These are phyloP conservation scores for Agelastica alni DNA, from an alignment of 2,888 invertebrate species.

Conservation along the genomic window DNA sequence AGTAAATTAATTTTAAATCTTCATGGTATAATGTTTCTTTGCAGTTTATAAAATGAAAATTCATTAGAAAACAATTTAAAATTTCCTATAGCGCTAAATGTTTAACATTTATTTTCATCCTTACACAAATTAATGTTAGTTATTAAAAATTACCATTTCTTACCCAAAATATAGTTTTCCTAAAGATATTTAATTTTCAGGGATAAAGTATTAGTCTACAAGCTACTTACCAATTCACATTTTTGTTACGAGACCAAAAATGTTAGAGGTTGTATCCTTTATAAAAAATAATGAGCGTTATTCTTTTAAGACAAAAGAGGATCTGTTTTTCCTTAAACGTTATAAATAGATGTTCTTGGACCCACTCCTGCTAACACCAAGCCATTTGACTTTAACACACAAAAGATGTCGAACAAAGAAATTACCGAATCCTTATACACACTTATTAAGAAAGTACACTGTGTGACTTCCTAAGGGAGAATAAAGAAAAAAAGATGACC, in stretches of 20 bases:
- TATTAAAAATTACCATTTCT: too few species aligned
- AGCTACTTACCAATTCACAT: constrained; percentile 23
- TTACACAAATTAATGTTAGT: too few species aligned
- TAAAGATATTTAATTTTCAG: constrained; percentile 24
- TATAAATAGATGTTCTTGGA: constrained; percentile 21
- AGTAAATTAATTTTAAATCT: too few species aligned
- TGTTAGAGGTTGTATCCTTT: constrained; percentile 32
- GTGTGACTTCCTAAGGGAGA: background rate
- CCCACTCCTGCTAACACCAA: constrained; percentile 8
- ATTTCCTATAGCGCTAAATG: too few species aligned
- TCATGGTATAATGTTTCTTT: too few species aligned
- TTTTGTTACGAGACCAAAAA: constrained; percentile 14
- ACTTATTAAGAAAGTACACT: constrained; percentile 4
- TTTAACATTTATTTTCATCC: too few species aligned
- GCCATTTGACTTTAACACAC: constrained; percentile 17
- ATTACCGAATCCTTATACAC: background rate
- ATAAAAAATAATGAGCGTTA: background rate
- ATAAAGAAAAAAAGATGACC: background rate
- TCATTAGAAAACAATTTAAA: too few species aligned
- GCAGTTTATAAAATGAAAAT: too few species aligned
- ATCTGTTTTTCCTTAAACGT: constrained; percentile 22
- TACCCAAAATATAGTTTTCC: too few species aligned
- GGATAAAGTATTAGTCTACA: constrained; percentile 23
- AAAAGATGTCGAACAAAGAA: background rate
- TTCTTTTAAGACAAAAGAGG: background rate